phyloP scores from a whole-genome alignment of 2,113 vertebrate species.

The Chaetorhynchus papuensis region DNA sequence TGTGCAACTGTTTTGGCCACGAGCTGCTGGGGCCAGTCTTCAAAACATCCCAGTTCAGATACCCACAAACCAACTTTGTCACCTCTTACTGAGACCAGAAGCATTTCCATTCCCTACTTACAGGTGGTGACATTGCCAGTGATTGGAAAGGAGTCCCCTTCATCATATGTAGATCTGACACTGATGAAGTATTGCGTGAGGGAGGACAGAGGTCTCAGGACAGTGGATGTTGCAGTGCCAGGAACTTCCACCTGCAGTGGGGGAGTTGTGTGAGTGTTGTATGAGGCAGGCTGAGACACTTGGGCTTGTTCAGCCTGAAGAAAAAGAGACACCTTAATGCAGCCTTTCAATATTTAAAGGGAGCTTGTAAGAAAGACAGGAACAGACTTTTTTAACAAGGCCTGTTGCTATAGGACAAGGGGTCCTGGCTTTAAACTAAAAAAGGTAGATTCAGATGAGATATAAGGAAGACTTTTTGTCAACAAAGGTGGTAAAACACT shows the following conservation, averaged over 20 bases:
- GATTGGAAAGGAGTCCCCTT: slow-evolving; percentile 79
- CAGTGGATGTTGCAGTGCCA: slow-evolving; percentile 71
- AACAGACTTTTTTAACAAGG: background rate
- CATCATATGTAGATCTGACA: slow-evolving; percentile 74
- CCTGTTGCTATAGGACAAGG: background rate
- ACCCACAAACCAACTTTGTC: background rate
- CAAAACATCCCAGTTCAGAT: background rate
- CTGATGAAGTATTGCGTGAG: slow-evolving; percentile 84
- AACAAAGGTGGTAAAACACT: background rate
- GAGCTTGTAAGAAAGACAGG: background rate
- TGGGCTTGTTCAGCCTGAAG: background rate
- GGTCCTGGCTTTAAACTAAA: background rate
- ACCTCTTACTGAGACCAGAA: background rate
- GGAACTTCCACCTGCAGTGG: slow-evolving; percentile 77
- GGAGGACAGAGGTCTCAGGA: slow-evolving; percentile 83
- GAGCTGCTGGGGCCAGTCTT: background rate
- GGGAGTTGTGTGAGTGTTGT: background rate
- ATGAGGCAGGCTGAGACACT: background rate
- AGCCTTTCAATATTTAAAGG: background rate
- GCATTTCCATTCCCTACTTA: slow-evolving; percentile 64
- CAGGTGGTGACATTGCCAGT: slow-evolving; percentile 85
- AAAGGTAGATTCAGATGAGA: background rate
- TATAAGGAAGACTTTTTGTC: background rate
- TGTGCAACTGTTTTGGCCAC: background rate
- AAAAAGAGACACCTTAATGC: background rate